These are phyloP conservation scores for Drosophila cognata DNA, from an alignment of 2,888 invertebrate genomes.

Conservation along the genomic window DNA sequence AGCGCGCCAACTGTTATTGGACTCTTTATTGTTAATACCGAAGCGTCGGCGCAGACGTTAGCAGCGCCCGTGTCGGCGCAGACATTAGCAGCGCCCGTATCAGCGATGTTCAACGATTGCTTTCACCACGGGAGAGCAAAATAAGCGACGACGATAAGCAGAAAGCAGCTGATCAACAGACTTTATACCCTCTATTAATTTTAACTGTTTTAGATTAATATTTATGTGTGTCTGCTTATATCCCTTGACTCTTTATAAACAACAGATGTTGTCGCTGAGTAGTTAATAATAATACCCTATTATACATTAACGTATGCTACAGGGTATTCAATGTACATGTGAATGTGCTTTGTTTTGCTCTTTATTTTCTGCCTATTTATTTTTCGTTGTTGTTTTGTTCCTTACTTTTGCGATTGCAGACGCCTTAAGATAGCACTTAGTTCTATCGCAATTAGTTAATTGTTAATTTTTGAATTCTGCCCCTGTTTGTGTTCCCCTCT, in stretches of 20 bases:
- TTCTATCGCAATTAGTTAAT: slow-evolving; percentile 50
- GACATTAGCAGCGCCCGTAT: slow-evolving; percentile 8
- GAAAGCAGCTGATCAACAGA: slow-evolving; percentile 1
- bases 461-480: slow-evolving; percentile 15
- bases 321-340: slow-evolving; percentile 24
- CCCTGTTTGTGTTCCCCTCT: not conserved
- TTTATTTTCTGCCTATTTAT: not conserved
- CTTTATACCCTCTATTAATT: slow-evolving; percentile 13
- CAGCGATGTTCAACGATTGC: slow-evolving; percentile 17
- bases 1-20: slow-evolving; percentile 21
- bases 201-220: not conserved
- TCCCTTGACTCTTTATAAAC: not conserved
- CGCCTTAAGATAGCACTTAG: slow-evolving; percentile 34
- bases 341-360: slow-evolving; percentile 14
- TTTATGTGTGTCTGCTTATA: not conserved
- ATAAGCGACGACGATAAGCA: slow-evolving; percentile 2
- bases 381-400: not conserved
- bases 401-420: slow-evolving; percentile 23
- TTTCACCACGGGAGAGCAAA: slow-evolving; percentile 12
- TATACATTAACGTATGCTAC: not conserved
- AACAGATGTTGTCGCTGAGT: not conserved
- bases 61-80: slow-evolving; percentile 9
- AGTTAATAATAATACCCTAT: slow-evolving; percentile 9
- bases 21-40: slow-evolving; percentile 6
- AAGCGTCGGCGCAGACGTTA: slow-evolving; percentile 6